Conservation (phyloP, 1,140 invertebrate genomes). For the Mycetomoellerius zeteki region DNA sequence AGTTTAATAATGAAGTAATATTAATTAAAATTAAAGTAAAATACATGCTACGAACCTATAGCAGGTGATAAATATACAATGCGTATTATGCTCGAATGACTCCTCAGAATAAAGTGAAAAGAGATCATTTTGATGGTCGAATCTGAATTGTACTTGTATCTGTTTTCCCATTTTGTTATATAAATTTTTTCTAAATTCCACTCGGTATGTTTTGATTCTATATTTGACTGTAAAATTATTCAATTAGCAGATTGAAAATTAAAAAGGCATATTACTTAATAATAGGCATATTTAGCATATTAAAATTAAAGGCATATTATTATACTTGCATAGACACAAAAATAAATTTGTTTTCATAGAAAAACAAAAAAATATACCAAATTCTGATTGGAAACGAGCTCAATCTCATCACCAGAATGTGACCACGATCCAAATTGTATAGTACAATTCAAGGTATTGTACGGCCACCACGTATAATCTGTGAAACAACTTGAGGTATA, state of each 20-base stretch:
- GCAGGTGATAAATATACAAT: slow-evolving; percentile 81
- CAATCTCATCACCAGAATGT: slow-evolving; percentile 87
- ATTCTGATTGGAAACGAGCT: slow-evolving; percentile 53
- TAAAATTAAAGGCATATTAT: not conserved
- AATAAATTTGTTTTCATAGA: not conserved
- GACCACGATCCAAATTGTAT: slow-evolving; percentile 86
- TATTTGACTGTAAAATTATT: slow-evolving; percentile 59
- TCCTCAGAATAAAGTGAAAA: slow-evolving; percentile 82
- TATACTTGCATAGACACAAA: not conserved
- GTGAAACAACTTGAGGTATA: slow-evolving; percentile 72
- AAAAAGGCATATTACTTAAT: not conserved
- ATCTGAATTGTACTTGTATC: slow-evolving; percentile 74
- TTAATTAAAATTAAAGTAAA: slow-evolving; percentile 9
- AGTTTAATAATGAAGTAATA: not conserved
- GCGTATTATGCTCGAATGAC: slow-evolving; percentile 78
- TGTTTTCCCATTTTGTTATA: slow-evolving; percentile 31
- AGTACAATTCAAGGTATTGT: slow-evolving; percentile 81
- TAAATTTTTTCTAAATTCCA: slow-evolving; percentile 82
- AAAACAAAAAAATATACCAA: slow-evolving; percentile 22
- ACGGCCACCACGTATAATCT: slow-evolving; percentile 83
- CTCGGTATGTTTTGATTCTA: slow-evolving; percentile 75
- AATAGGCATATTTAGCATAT: too few relatives aligned
- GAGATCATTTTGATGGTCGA: slow-evolving; percentile 82
- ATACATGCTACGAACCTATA: slow-evolving; percentile 80
- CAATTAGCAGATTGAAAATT: not conserved